Conservation (phyloP, 1,140 invertebrate genomes). For the Tribolium madens region DNA sequence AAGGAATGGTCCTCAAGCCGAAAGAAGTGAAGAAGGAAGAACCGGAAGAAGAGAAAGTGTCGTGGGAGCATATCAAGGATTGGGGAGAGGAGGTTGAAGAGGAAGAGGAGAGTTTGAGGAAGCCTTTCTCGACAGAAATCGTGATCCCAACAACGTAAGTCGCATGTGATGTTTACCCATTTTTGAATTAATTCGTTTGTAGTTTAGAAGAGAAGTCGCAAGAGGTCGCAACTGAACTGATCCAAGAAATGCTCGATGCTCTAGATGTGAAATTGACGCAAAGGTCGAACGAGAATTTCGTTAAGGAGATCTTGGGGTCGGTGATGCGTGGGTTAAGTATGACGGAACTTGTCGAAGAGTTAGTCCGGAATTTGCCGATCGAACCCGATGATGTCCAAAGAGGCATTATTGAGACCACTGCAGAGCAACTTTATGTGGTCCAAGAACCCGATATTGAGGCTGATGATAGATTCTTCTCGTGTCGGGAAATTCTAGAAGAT, state of each 20-base stretch:
- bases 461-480: background rate
- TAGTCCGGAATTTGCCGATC: slow-evolving; percentile 53
- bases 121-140: slow-evolving; percentile 37
- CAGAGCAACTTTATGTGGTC: slow-evolving; percentile 53
- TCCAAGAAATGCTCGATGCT: slow-evolving; percentile 53
- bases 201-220: slow-evolving; percentile 51
- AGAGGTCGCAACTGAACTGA: slow-evolving; percentile 54
- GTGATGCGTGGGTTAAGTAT: slow-evolving; percentile 51
- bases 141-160: slow-evolving; percentile 43
- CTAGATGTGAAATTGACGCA: slow-evolving; percentile 45
- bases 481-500: slow-evolving; percentile 55
- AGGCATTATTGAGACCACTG: slow-evolving; percentile 43
- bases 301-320: slow-evolving; percentile 46
- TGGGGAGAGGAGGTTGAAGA: slow-evolving; percentile 41
- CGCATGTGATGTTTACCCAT: no score
- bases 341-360: slow-evolving; percentile 52
- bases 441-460: slow-evolving; percentile 38
- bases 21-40: slow-evolving; percentile 46
- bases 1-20: slow-evolving; percentile 51
- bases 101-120: slow-evolving; percentile 40
- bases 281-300: slow-evolving; percentile 47
- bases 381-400: slow-evolving; percentile 29
- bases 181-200: slow-evolving; percentile 25
- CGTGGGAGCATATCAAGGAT: slow-evolving; percentile 18
- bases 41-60: slow-evolving; percentile 36